phyloP scores from a whole-genome alignment of 2,888 invertebrate genomes.

The Agrochola macilenta region DNA sequence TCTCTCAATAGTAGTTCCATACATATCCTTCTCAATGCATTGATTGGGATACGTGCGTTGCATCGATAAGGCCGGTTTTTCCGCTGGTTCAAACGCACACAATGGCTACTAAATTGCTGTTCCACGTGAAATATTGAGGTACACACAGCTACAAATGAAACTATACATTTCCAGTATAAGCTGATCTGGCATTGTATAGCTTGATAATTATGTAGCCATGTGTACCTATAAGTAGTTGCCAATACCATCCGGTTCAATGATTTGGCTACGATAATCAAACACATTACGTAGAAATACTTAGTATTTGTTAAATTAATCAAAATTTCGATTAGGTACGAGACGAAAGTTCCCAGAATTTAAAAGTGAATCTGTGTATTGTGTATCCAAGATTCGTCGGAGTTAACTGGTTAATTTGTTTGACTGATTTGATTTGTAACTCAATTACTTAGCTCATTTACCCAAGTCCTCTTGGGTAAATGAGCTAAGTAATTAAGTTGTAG shows the following conservation, averaged over 20 bases:
- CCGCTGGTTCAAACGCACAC: background rate
- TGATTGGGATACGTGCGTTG: conserved; percentile 6
- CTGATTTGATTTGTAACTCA: conserved; percentile 1
- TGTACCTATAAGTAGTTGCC: background rate
- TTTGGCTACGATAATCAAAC: background rate
- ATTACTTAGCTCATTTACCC: background rate
- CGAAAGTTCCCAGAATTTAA: conserved; percentile 12
- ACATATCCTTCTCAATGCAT: background rate
- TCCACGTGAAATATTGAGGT: background rate
- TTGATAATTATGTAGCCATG: too few species aligned
- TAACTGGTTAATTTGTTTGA: conserved; percentile 13
- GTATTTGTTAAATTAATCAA: background rate
- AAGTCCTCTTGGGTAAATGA: background rate
- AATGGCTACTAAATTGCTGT: conserved; percentile 17
- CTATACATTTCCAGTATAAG: too few species aligned
- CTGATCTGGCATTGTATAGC: too few species aligned
- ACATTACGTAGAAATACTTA: background rate
- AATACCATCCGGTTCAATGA: conserved; percentile 12
- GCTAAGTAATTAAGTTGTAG: background rate
- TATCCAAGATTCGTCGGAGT: background rate
- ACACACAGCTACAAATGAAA: too few species aligned
- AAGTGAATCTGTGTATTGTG: background rate
- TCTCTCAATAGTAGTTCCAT: background rate
- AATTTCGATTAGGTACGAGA: background rate
- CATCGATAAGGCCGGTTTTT: conserved; percentile 1